Evolutionary conservation across 1,140 invertebrate genomes (phyloP), one percentile per base, ranked within the genome.

Genomic region (Cryptotermes secundus): DNA sequence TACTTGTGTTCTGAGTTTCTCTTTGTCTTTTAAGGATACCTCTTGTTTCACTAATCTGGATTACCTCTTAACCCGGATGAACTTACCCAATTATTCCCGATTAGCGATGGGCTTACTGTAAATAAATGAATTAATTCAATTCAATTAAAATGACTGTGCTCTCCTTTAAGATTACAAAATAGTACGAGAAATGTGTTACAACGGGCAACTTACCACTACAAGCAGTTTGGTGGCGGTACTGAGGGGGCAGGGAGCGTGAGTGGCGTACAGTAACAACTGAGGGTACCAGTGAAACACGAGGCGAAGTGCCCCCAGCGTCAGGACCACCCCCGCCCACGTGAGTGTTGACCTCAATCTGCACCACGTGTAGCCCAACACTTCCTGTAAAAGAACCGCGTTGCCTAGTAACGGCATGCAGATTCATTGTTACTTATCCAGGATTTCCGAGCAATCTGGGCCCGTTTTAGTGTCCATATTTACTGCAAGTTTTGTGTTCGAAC

Each of bases 261-360:
- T 97, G 3, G 93, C 91, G 84, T 95, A 94, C 34, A 98, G 90
- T 87, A 94, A 91, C 90, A 95, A 93, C 82, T 93, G 94, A 1
- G 96, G 96, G 89, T 94, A 95, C 97, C 97, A 98, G 88, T 97
- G 95, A 88, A 97, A 95, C 65, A 98, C 88, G 49, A 98, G 90
- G 42, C 95, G 92, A 12, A 97, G 90, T 14, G 96, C 87, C 38
- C 97, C 97, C 31, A 92, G 89, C 19, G 94, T 95, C 19, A 96
- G 81, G 3, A 95, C 86, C 83, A 94, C 94, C 10, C 92, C 89
- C 0, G 93, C 82, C 91, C 93, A 95, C 35, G 92, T 94, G 1
- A 94, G 24, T 12, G n/a, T 6, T 31, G 59, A n/a, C 59, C 59
- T 26, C 7, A 72, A 26, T 1, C 26, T 10, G n/a, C n/a, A 31